Evolutionary conservation across 35 echinoderm and acorn worm species (phyloP), one percentile per base, ranked within the genome.

Genomic region (Acanthaster planci): DNA sequence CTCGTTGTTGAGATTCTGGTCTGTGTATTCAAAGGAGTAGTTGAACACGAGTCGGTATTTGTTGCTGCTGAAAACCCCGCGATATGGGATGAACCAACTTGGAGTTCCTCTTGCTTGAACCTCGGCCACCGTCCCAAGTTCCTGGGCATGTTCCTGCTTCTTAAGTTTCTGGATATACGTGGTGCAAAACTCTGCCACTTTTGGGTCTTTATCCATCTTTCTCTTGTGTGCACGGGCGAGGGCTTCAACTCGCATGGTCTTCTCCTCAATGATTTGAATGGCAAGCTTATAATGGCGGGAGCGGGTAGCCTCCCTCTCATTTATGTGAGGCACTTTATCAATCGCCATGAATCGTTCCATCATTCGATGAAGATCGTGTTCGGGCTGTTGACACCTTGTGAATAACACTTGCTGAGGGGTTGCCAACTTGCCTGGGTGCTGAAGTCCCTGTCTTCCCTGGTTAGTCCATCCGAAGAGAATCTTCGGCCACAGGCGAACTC

Each of bases 261-360:
- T 60, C 23, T 82, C 80, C 26, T 60, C 57, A 22, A 60, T 3
- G 17, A 29, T 60, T 29, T 29, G 5, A 18, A 60, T 60, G 4
- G 57, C 57, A 19, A 60, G 26, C 17, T 22, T 19, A 18, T 60
- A 5, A 5, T 60, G 2, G 2, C 54, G 52, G 40, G 80, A 26
- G 22, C 80, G 47, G 52, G 51, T 55, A 1, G 54, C 57, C 17
- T 29, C 57, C 51, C 29, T 82, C 27, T 4, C 0, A 27, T 82
- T 82, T 2, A 82, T 47, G 29, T 82, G 80, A 0, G 51, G 42
- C 40, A 82, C 26, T 47, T 37, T 34, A 55, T 82, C 80, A 8
- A 82, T 55, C 1, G 80, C 44, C 80, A 82, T 82, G 52, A 82
- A 82, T 19, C 36, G 35, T 4, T 82, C 80, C 80, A 82, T 82